Base-by-base conservation (phyloP, 2,888 invertebrate genomes). In the Acrobasis consociella region DNA sequence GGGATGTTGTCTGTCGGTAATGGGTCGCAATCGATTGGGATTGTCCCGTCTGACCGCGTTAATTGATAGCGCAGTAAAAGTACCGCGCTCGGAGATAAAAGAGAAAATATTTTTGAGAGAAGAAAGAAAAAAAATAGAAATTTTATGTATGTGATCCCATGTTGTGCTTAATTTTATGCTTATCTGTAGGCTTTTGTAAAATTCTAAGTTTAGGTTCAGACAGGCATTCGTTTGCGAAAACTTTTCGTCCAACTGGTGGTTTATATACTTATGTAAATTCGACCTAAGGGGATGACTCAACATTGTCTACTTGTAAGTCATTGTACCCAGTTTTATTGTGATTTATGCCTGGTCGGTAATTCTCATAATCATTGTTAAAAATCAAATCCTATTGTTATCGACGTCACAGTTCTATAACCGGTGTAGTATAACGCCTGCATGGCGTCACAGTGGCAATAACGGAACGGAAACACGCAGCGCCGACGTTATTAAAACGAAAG, bases 1-100 rank as follows among this genome's bases (percentile, higher is more conserved):
- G 62, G 64, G 65, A 75, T 75, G 75, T 77, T 76, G 79, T 78
- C 65, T 59, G 60, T 62, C 58, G 53, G 46, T 69, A 65, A 64
- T 64, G 55, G 58, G 42, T 46, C 51, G 46, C 52, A 51, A 63
- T 63, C 62, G 64, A 64, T 64, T 62, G 22, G 15, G 31, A 62
- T 64, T 56, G 63, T 62, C 56, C 49, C 63, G 67, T 63, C 60
- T 69, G 74, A 70, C 70, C 66, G 66, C 70, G 65, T 65, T 62
- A 63, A 67, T 67, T 67, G 64, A 66, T 68, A 59, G 16, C 42
- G 55, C 31, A 13, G 9, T 9, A 55, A 16, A 38, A 49, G 46
- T 46, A 31, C 1, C 42, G 39, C 42, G 46, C 13, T 22, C 42
- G 16, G 9, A 58, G 46, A 42, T 39, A 46, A n/a, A n/a, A n/a